These are phyloP conservation scores for Thripadectes ignobilis DNA, from an alignment of 2,797 vertebrate species.

Conservation along the genomic window DNA sequence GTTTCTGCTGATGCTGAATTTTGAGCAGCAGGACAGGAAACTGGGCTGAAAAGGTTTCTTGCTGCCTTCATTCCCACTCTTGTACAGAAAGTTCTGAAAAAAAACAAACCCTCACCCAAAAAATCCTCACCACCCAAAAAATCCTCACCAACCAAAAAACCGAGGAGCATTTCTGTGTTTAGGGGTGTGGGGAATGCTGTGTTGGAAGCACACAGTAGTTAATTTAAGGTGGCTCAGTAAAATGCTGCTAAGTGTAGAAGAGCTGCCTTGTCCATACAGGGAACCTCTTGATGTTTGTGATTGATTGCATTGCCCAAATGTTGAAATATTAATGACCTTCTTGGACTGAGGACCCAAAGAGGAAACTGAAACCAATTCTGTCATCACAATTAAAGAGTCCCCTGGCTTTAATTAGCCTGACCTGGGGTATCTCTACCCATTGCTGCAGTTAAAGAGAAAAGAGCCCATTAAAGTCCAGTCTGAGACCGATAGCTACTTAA, in stretches of 20 bases:
- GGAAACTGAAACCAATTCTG: constrained; percentile 91
- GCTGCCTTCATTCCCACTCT: not conserved
- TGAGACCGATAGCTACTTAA: constrained; percentile 97
- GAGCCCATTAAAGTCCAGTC: constrained; percentile 95
- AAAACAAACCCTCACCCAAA: no score
- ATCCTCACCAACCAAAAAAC: not conserved
- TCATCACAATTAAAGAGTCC: constrained; percentile 97
- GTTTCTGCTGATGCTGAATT: constrained; percentile 54
- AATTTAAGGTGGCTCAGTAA: constrained; percentile 59
- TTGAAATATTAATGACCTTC: constrained; percentile 85
- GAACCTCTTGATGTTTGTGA: constrained; percentile 83
- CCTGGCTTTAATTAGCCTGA: constrained; percentile 97
- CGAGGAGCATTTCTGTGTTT: not conserved
- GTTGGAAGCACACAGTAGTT: not conserved
- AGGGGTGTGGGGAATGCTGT: not conserved
- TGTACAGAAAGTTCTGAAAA: not conserved
- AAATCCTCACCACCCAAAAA: not conserved
- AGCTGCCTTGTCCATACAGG: constrained; percentile 64
- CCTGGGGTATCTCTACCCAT: constrained; percentile 84
- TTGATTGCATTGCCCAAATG: constrained; percentile 85
- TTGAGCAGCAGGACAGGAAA: not conserved
- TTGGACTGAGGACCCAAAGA: constrained; percentile 81
- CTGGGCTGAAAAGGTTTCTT: not conserved
- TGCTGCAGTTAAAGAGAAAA: constrained; percentile 89
- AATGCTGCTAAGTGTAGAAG: constrained; percentile 45